Conservation (phyloP, 2,113 vertebrate species). For the Cynoglossus semilaevis region DNA sequence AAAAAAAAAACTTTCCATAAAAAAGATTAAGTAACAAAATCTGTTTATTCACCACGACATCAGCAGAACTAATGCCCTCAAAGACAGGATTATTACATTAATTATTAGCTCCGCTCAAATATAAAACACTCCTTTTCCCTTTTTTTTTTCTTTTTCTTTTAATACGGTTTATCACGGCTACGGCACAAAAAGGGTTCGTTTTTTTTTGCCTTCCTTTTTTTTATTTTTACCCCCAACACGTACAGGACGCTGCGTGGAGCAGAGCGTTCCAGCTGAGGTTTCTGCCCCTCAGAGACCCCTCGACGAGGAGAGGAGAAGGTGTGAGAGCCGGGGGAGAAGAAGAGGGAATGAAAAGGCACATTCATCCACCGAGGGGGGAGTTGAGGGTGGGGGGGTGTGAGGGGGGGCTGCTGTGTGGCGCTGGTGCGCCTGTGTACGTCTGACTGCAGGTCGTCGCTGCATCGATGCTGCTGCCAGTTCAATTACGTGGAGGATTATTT, state of each 20-base stretch:
- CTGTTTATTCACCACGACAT: conserved; percentile 20
- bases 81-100: conserved; percentile 50
- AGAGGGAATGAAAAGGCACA: conserved; percentile 18
- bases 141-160: conserved; percentile 5
- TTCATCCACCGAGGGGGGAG: conserved; percentile 12
- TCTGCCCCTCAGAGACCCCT: conserved; percentile 50
- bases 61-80: conserved; percentile 29
- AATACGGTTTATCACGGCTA: conserved; percentile 37
- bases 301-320: conserved; percentile 34
- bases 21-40: conserved; percentile 12
- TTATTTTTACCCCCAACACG: no score
- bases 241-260: conserved; percentile 44
- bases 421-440: no score
- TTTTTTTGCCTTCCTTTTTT: background rate
- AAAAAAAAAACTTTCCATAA: no score
- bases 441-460: no score
- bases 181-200: conserved; percentile 3
- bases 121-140: conserved; percentile 26
- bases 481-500: conserved; percentile 9
- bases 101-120: conserved; percentile 49
- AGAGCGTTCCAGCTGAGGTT: conserved; percentile 52
- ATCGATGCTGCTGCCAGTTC: conserved; percentile 9
- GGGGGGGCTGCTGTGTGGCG: no score
- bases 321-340: conserved; percentile 31
- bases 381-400: no score